A percentile compares a stretch with the other conserved stretches of the same genome.
These are phyloP conservation scores for Caracal caracal DNA, from an alignment of 2,113 vertebrate genomes.

Conservation along the genomic window DNA sequence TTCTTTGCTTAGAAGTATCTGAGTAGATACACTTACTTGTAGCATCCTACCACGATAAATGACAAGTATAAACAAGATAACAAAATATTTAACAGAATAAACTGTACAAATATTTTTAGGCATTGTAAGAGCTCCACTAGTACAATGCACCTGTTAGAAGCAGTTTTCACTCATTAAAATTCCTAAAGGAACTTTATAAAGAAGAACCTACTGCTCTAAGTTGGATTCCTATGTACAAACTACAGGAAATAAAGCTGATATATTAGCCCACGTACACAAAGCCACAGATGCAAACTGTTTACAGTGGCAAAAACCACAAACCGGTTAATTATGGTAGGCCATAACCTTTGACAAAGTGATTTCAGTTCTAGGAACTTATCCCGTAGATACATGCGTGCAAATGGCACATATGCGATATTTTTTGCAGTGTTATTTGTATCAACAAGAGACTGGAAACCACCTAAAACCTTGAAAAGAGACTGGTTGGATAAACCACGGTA, in stretches of 20 bases:
- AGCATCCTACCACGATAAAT: neutral
- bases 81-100: neutral
- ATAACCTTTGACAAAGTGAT: neutral
- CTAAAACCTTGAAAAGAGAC: neutral
- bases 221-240: neutral
- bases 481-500: neutral
- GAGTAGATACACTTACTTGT: neutral
- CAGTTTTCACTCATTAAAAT: neutral
- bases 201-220: too few species aligned
- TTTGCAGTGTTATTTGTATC: neutral
- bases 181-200: neutral
- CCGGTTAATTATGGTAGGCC: neutral
- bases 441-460: neutral
- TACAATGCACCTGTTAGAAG: accelerated
- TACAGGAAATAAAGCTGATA: neutral
- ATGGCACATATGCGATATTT: neutral
- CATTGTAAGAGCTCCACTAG: neutral
- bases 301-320: neutral
- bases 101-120: neutral
- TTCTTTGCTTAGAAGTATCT: neutral
- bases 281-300: neutral
- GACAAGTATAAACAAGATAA: neutral
- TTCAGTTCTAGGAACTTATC: neutral
- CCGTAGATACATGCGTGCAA: neutral
- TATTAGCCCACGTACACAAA: neutral